Conservation (phyloP, 2,888 invertebrate genomes). For the Sesia bembeciformis region DNA sequence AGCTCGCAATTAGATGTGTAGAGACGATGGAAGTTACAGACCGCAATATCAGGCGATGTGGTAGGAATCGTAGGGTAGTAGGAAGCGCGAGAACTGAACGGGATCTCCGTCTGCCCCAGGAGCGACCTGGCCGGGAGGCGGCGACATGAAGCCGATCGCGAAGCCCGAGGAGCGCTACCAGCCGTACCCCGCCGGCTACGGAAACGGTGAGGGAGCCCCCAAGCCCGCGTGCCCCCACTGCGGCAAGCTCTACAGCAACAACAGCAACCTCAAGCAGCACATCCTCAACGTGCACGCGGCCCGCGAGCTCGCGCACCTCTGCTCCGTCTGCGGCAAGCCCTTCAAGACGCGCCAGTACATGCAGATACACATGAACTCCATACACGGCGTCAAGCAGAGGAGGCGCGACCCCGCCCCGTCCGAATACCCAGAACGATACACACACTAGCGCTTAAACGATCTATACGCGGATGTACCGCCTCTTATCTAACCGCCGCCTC, state of each 20-base stretch:
- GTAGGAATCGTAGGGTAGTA: conserved; percentile 8
- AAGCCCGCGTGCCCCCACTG: conserved; percentile 79
- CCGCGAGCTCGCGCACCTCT: conserved; percentile 74
- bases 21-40: conserved; percentile 26
- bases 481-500: conserved; percentile 74
- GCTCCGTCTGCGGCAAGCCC: conserved; percentile 78
- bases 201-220: conserved; percentile 47
- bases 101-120: conserved; percentile 67
- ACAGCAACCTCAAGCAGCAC: conserved; percentile 81
- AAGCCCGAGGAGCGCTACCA: conserved; percentile 25
- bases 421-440: conserved; percentile 34
- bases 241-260: conserved; percentile 80
- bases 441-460: conserved; percentile 58
- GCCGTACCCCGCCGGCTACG: conserved; percentile 24
- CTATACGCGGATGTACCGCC: conserved; percentile 20
- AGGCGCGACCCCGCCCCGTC: conserved; percentile 54
- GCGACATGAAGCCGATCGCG: conserved; percentile 18
- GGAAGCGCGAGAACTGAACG: conserved; percentile 44
- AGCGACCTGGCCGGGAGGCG: conserved; percentile 56
- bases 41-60: neutral
- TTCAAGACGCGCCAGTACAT: conserved; percentile 83
- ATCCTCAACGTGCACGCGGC: conserved; percentile 80
- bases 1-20: conserved; percentile 2
- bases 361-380: conserved; percentile 80
- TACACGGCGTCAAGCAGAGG: conserved; percentile 79